Evolutionary conservation across 1,140 invertebrate species (phyloP).

Genomic region (Berghia stephanieae): DNA sequence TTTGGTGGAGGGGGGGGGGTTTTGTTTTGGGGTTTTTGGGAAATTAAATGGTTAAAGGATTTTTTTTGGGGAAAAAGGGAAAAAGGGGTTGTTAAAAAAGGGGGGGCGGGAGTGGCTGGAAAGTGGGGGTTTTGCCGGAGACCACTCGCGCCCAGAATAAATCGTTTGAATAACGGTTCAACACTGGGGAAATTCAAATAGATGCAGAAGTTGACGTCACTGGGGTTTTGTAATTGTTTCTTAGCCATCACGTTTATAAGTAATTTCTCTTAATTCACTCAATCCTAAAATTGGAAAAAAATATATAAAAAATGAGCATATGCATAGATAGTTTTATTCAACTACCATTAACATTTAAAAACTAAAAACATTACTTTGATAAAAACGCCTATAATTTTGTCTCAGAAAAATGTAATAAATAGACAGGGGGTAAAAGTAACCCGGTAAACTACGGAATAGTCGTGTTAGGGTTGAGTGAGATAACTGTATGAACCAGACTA

Average conservation of each 20-base stretch:
- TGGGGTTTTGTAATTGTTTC: neutral
- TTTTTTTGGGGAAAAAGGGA: constrained; percentile 73
- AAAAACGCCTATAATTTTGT: no score
- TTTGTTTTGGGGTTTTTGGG: constrained; percentile 71
- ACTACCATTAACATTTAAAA: no score
- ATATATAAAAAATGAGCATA: no score
- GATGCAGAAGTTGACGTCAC: neutral
- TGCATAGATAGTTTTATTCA: no score
- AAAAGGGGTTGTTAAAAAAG: constrained; percentile 71
- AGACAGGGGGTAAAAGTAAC: no score
- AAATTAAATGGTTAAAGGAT: constrained; percentile 73
- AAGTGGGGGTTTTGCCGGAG: constrained; percentile 54
- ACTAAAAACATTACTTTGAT: no score
- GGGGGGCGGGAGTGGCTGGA: constrained; percentile 65
- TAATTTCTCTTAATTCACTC: neutral
- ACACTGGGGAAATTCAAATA: constrained; percentile 33
- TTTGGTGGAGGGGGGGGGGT: neutral
- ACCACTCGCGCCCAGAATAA: constrained; percentile 50
- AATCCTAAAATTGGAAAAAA: no score
- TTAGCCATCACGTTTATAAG: neutral
- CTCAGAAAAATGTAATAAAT: no score
- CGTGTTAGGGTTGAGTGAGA: no score
- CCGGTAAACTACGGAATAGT: no score
- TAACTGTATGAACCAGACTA: no score
- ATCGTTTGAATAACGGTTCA: constrained; percentile 46